Evolutionary conservation across 2,888 invertebrate genomes (phyloP).

Genomic region (Trileptium ribeirensis): DNA sequence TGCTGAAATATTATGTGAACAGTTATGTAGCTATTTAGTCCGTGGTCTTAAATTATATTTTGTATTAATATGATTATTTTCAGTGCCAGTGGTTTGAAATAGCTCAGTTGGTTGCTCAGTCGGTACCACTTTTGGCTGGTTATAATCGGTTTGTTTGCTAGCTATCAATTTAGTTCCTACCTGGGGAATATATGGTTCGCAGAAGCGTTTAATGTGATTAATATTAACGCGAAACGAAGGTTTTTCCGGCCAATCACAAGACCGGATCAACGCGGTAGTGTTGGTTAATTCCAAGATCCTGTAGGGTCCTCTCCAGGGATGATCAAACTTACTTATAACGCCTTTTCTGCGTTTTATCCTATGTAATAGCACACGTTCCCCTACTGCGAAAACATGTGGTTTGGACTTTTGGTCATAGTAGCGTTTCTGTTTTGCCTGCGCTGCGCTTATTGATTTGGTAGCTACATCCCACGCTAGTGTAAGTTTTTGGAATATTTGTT

Average conservation of each 20-base stretch:
- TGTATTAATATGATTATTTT: too few species aligned
- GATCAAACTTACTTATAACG: not conserved
- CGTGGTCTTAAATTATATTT: too few species aligned
- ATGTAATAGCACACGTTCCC: not conserved
- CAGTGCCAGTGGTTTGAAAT: too few species aligned
- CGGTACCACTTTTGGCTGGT: too few species aligned
- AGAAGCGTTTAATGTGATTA: not conserved
- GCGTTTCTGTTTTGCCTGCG: not conserved
- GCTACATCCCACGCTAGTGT: not conserved
- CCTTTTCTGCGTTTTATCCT: not conserved
- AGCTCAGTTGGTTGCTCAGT: too few species aligned
- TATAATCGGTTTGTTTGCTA: too few species aligned
- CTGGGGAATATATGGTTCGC: not conserved
- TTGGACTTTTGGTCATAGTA: conserved; percentile 3
- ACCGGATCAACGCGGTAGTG: not conserved
- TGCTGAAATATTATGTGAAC: too few species aligned
- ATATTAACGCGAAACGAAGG: not conserved
- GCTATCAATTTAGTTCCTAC: too few species aligned
- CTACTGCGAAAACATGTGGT: not conserved
- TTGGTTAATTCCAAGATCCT: not conserved
- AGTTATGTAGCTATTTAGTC: too few species aligned
- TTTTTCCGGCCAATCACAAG: not conserved
- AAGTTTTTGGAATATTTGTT: not conserved
- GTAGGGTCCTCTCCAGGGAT: conserved; percentile 12
- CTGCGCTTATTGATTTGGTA: not conserved